Base-by-base conservation (phyloP, 2,888 invertebrate species). In the Athripsodes cinereus region DNA sequence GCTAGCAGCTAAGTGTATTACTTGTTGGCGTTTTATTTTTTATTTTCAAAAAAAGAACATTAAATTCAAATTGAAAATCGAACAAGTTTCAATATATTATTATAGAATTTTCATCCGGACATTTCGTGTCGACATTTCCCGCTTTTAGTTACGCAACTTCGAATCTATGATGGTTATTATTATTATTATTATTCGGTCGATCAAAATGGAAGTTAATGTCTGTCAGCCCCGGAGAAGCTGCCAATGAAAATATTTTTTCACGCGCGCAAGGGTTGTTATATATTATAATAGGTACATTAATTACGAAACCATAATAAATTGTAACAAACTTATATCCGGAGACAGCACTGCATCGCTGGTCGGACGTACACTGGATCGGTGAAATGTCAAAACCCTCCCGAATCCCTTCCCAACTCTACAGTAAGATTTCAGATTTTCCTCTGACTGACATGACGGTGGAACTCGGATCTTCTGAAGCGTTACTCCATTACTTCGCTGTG, bases 271-370 rank as follows among this genome's bases (percentile, higher is more conserved):
- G 35, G 46, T 44, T 22, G 22, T 22, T 50, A 50, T 13, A 22
- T 26, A 40, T 40, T n/a, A 40, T 19, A 21, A 16, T 20, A 10
- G 34, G 55, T 55, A 26, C 10, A 10, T 26, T 3, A 34, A 57
- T 18, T 26, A 50, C 51, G 21, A 65, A n/a, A n/a, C n/a, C n/a
- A n/a, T n/a, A n/a, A 31, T 70, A 74, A 74, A 26, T 10, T 26
- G 10, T 26, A 26, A 26, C 26, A 26, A 75, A 79, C 79, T 78
- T 79, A 79, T 79, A 76, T 76, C 75, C 76, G 77, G 79, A 79
- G 79, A 79, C 78, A 78, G 78, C 76, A 75, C 75, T 74, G 78
- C 78, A 78, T 78, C 76, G 79, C 79, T 77, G 79, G 78, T 78
- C 78, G 78, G 75, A 78, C 74, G 74, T 76, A 75, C 75, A 79